Conservation (phyloP, 2,797 vertebrate genomes). For the Crypturellus tataupa region DNA sequence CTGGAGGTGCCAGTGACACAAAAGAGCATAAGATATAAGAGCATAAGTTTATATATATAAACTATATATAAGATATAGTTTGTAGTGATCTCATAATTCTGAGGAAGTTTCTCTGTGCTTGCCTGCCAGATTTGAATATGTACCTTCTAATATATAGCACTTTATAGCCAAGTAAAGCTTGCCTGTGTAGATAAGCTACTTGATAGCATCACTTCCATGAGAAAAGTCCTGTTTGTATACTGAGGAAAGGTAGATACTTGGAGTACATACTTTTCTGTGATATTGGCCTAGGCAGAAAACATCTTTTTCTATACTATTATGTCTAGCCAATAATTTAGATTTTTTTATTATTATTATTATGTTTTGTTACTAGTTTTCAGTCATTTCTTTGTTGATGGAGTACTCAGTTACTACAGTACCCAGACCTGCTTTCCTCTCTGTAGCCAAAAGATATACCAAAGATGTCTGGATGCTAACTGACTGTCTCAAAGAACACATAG, state of each 20-base stretch:
- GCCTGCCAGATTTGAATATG: background rate
- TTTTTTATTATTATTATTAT: background rate
- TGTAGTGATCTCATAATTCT: background rate
- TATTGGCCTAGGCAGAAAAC: background rate
- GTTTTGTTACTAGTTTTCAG: background rate
- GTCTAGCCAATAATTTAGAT: background rate
- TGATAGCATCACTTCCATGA: background rate
- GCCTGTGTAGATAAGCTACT: background rate
- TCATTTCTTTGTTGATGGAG: background rate
- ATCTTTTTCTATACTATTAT: background rate
- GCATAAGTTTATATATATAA: no score
- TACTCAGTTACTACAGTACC: background rate
- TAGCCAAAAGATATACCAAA: background rate
- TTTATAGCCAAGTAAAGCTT: background rate
- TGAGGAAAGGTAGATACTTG: background rate
- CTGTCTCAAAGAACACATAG: background rate
- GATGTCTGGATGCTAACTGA: background rate
- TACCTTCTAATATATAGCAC: background rate
- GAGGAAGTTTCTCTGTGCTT: background rate
- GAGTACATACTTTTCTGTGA: background rate
- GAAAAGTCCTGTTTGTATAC: background rate
- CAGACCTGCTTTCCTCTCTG: background rate
- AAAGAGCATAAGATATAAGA: background rate
- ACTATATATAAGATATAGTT: background rate
- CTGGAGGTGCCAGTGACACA: background rate